Conservation (phyloP, 2,888 invertebrate species). For the Apotomis betuletana region DNA sequence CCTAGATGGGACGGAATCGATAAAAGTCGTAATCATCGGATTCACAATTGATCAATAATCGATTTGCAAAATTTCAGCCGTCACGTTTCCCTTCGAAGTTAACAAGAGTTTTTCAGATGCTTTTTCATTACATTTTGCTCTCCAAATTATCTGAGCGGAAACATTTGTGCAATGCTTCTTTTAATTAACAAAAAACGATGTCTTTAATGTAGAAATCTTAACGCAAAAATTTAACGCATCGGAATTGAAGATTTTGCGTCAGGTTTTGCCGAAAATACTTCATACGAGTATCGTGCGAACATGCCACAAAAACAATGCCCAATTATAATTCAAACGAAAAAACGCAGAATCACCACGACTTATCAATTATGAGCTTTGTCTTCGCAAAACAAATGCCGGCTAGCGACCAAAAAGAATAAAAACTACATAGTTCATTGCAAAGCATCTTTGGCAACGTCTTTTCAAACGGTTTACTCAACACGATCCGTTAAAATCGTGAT, state of each 20-base stretch:
- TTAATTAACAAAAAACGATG: background rate
- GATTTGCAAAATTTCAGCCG: slow-evolving; percentile 15
- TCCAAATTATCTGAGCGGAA: slow-evolving; percentile 21
- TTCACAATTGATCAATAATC: slow-evolving; percentile 15
- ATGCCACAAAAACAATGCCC: background rate
- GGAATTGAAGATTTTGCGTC: slow-evolving; percentile 1
- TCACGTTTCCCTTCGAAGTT: slow-evolving; percentile 23
- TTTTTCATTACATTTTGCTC: slow-evolving; percentile 5
- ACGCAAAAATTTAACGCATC: background rate
- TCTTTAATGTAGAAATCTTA: background rate
- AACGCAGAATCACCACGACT: slow-evolving; percentile 15
- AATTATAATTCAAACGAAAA: slow-evolving; percentile 16
- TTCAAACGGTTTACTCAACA: slow-evolving; percentile 17
- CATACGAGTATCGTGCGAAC: background rate
- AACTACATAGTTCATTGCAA: slow-evolving; percentile 7
- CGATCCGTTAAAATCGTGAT: slow-evolving; percentile 17
- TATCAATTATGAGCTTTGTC: slow-evolving; percentile 24
- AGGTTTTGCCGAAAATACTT: background rate
- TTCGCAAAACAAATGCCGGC: slow-evolving; percentile 9
- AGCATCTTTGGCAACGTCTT: slow-evolving; percentile 31
- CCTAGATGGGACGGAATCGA: slow-evolving; percentile 16
- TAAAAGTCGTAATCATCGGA: slow-evolving; percentile 21
- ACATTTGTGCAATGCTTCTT: slow-evolving; percentile 9
- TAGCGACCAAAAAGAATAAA: slow-evolving; percentile 13
- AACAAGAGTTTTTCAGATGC: slow-evolving; percentile 16